Evolutionary conservation across 2,888 invertebrate genomes (phyloP).

Genomic region (Dichetophora obliterata): DNA sequence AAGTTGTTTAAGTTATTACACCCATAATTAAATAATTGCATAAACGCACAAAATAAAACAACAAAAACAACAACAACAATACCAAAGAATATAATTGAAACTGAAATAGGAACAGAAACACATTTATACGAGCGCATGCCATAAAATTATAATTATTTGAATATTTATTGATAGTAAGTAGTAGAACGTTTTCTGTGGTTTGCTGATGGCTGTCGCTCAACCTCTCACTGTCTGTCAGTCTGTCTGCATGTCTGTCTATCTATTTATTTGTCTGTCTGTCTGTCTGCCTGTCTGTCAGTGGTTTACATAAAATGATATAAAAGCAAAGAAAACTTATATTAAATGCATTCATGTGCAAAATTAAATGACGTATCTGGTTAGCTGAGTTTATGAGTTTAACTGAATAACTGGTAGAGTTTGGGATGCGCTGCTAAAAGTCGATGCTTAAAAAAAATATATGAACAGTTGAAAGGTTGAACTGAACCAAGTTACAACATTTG

Average conservation of each 20-base stretch:
- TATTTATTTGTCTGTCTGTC: not conserved
- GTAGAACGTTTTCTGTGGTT: not conserved
- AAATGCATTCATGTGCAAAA: constrained; percentile 37
- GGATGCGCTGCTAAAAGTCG: no score
- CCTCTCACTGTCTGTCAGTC: not conserved
- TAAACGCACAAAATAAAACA: not conserved
- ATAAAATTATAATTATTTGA: constrained; percentile 16
- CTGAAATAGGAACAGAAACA: not conserved
- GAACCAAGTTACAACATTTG: no score
- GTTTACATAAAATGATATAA: not conserved
- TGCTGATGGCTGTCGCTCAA: not conserved
- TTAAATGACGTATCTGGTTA: constrained; percentile 7
- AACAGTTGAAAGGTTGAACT: no score
- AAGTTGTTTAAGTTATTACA: constrained; percentile 34
- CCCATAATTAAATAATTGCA: constrained; percentile 35
- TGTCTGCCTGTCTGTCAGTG: not conserved
- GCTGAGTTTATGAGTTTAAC: no score
- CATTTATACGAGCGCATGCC: not conserved
- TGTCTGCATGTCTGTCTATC: not conserved
- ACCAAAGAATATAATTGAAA: not conserved
- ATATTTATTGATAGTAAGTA: constrained; percentile 8
- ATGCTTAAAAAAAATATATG: no score
- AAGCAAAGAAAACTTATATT: constrained; percentile 26
- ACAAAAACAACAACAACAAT: constrained; percentile 8
- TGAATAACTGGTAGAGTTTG: no score